These are phyloP conservation scores for Kryptolebias ocellatus DNA, from an alignment of 2,797 vertebrate genomes.

Conservation along the genomic window DNA sequence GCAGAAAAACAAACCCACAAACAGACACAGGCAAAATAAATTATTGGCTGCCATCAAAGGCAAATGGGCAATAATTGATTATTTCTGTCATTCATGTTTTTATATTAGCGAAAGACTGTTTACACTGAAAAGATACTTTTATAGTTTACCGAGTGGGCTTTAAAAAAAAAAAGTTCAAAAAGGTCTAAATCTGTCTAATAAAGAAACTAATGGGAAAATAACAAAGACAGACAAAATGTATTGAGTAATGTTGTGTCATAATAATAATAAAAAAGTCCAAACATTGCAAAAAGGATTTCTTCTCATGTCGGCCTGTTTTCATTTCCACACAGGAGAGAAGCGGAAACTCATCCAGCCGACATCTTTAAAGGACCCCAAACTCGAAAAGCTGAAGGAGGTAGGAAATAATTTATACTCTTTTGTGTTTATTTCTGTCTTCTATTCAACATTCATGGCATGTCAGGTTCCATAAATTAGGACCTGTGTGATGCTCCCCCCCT, in stretches of 20 bases:
- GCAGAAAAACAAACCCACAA: no score
- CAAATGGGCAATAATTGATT: no score
- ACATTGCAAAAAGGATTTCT: not conserved
- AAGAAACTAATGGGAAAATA: no score
- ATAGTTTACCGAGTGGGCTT: no score
- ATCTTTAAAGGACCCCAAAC: constrained; percentile 80
- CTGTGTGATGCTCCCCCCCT: not conserved
- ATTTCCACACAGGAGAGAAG: constrained; percentile 79
- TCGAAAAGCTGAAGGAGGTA: constrained; percentile 88
- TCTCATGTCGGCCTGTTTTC: constrained; percentile 1
- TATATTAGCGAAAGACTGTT: no score
- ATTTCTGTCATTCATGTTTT: no score
- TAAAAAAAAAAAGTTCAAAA: no score
- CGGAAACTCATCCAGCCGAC: constrained; percentile 84
- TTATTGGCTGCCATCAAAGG: no score
- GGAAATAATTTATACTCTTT: not conserved
- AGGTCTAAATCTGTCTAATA: no score
- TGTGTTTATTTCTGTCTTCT: constrained; percentile 12
- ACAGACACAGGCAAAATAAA: no score
- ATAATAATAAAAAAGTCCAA: not conserved
- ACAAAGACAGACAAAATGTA: no score
- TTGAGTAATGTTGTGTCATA: not conserved
- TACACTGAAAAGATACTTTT: no score
- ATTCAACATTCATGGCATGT: constrained; percentile 16
- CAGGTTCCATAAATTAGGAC: not conserved